These are phyloP conservation scores for Drosophila chauvacae DNA, from an alignment of 1,140 invertebrate genomes.

Conservation along the genomic window DNA sequence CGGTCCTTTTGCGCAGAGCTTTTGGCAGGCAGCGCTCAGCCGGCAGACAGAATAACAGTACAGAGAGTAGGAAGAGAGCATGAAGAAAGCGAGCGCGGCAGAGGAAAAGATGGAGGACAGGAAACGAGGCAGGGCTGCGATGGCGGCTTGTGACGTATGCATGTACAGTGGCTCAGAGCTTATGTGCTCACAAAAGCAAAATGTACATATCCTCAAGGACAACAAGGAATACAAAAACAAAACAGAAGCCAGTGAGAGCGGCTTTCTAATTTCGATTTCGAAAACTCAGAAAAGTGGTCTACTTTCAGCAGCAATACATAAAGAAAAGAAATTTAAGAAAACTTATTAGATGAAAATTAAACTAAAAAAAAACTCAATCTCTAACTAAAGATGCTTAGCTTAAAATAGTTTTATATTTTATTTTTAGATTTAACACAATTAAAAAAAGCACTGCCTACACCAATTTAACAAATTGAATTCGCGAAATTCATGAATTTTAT, in stretches of 20 bases:
- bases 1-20: slow-evolving; percentile 35
- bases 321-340: background rate
- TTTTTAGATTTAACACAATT: too few relatives aligned
- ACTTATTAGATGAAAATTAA: background rate
- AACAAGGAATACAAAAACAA: background rate
- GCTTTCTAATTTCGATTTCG: background rate
- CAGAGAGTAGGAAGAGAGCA: background rate
- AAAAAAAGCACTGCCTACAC: too few relatives aligned
- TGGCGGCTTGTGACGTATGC: slow-evolving; percentile 11
- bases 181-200: background rate
- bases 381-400: too few relatives aligned
- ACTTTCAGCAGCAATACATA: background rate
- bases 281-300: background rate
- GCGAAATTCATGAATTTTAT: too few relatives aligned
- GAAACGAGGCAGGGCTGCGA: background rate
- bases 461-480: too few relatives aligned
- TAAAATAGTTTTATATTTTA: too few relatives aligned
- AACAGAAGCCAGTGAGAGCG: background rate
- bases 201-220: background rate
- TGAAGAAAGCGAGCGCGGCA: background rate
- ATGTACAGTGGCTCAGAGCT: background rate
- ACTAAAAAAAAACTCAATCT: too few relatives aligned
- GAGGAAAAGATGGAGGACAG: background rate
- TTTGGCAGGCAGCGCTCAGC: slow-evolving; percentile 1
- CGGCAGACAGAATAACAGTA: background rate